Evolutionary conservation across 2,888 invertebrate genomes (phyloP).

Genomic region (Periphyllus acericola): DNA sequence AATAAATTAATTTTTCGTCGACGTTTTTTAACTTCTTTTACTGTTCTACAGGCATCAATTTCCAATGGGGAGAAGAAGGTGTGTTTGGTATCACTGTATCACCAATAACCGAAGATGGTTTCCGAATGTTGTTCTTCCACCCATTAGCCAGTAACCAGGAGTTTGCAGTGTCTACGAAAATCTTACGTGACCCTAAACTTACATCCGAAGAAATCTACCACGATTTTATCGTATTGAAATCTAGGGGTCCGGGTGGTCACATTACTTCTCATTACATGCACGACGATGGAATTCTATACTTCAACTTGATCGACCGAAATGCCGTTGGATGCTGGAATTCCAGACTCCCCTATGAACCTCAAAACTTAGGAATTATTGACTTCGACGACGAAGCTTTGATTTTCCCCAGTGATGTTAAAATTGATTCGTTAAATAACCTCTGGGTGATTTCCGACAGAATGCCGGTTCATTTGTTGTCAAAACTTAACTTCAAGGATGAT

Average conservation of each 20-base stretch:
- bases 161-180: conserved; percentile 79
- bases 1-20: background rate
- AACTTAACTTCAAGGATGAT: conserved; percentile 72
- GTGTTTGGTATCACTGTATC: conserved; percentile 79
- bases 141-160: conserved; percentile 84
- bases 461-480: conserved; percentile 78
- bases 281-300: conserved; percentile 77
- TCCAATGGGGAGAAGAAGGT: conserved; percentile 83
- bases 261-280: conserved; percentile 80
- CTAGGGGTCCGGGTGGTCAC: conserved; percentile 78
- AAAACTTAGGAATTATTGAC: conserved; percentile 73
- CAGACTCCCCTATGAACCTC: conserved; percentile 71
- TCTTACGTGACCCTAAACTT: conserved; percentile 78
- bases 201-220: conserved; percentile 77
- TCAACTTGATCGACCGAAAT: conserved; percentile 81
- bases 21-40: background rate
- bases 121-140: conserved; percentile 78
- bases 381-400: conserved; percentile 74
- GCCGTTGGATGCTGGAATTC: conserved; percentile 86
- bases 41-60: conserved; percentile 71
- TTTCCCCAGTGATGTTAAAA: conserved; percentile 84
- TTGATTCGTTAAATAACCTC: conserved; percentile 77
- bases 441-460: conserved; percentile 83
- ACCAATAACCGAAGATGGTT: conserved; percentile 68
- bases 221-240: conserved; percentile 79